Evolutionary conservation across 2,797 vertebrate genomes (phyloP).

Genomic region (Cynopterus sphinx): DNA sequence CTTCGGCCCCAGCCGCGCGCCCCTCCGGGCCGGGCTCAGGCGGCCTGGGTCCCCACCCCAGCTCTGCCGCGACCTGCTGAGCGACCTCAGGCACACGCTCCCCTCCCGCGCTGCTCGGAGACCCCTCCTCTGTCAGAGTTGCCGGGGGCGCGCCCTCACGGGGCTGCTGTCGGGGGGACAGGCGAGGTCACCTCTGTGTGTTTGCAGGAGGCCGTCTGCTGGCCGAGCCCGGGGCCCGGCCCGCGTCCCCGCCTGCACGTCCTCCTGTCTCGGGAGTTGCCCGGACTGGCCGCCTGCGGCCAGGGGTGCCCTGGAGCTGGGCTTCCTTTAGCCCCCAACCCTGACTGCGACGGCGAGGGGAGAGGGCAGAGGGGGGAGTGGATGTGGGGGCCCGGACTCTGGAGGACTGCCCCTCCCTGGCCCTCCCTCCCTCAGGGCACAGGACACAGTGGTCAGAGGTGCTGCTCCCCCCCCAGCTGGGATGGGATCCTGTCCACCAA

Average conservation of each 20-base stretch:
- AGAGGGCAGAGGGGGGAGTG: background rate
- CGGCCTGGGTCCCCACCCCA: background rate
- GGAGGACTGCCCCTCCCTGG: background rate
- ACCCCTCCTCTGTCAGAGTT: background rate
- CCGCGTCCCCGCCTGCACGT: fast-evolving
- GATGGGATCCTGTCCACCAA: background rate
- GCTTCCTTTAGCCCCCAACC: background rate
- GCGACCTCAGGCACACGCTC: background rate
- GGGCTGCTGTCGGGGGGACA: background rate
- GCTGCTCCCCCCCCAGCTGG: background rate
- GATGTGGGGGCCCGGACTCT: background rate
- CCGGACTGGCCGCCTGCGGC: background rate
- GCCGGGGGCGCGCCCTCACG: fast-evolving
- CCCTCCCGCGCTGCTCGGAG: background rate
- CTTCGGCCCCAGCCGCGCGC: background rate
- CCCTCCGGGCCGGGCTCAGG: background rate
- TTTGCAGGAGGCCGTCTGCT: background rate
- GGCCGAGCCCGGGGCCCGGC: background rate
- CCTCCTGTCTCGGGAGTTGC: background rate
- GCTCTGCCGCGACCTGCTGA: background rate
- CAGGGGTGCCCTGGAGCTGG: background rate
- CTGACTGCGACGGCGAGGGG: background rate
- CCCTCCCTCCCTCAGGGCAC: no score
- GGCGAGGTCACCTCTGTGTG: background rate
- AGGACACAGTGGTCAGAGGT: background rate